A percentile compares a stretch with the other conserved stretches of the same genome.
These are phyloP conservation scores for Fabriciana adippe DNA, from an alignment of 2,888 invertebrate genomes.

Conservation along the genomic window DNA sequence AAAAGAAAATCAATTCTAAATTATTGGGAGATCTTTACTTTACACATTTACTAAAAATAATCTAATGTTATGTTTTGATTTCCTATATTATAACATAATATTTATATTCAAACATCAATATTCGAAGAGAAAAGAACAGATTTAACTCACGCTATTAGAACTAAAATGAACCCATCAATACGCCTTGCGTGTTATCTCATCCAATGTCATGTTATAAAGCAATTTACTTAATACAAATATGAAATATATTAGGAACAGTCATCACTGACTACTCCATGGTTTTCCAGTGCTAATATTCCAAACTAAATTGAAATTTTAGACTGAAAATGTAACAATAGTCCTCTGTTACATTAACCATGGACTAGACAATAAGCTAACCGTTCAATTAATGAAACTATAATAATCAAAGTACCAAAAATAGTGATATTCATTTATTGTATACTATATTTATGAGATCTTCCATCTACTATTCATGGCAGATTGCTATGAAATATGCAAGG, in stretches of 20 bases:
- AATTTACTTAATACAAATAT: slow-evolving; percentile 19
- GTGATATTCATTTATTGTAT: slow-evolving; percentile 29
- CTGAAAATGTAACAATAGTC: too few species aligned
- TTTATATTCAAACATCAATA: slow-evolving; percentile 15
- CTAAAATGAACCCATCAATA: slow-evolving; percentile 8
- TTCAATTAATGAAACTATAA: slow-evolving; percentile 19
- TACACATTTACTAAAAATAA: slow-evolving; percentile 32
- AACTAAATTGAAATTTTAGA: not conserved
- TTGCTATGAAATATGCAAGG: slow-evolving; percentile 11
- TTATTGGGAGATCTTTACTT: slow-evolving; percentile 50
- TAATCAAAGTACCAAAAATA: slow-evolving; percentile 23
- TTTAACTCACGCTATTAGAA: not conserved
- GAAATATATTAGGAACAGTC: slow-evolving; percentile 5
- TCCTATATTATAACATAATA: not conserved
- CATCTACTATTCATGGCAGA: slow-evolving; percentile 30
- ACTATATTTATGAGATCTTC: slow-evolving; percentile 34
- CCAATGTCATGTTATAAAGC: slow-evolving; percentile 23
- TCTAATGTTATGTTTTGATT: slow-evolving; percentile 13
- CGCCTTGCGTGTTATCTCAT: slow-evolving; percentile 11
- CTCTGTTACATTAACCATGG: not conserved
- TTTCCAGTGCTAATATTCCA: not conserved
- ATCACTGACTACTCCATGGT: not conserved
- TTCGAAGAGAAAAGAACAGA: not conserved
- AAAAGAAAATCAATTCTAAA: slow-evolving; percentile 48
- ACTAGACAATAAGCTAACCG: not conserved